Conservation (phyloP, 2,113 vertebrate species). For the Ctenodactylus gundi region DNA sequence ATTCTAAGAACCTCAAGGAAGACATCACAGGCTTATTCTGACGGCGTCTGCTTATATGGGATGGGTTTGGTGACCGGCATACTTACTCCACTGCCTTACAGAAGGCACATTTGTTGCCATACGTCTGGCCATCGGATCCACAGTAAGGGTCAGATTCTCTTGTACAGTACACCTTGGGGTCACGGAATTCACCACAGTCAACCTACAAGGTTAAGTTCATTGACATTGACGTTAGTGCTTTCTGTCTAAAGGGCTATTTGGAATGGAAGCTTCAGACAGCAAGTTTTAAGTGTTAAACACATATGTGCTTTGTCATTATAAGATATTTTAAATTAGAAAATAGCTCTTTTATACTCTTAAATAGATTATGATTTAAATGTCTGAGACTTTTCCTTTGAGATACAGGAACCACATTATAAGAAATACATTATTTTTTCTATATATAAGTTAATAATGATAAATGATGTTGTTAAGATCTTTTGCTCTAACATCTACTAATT, state of each 20-base stretch:
- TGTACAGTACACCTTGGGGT: constrained; percentile 81
- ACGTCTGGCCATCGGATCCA: constrained; percentile 83
- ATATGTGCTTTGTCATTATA: not conserved
- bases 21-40: not conserved
- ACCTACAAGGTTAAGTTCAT: constrained; percentile 69
- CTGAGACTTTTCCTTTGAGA: not conserved
- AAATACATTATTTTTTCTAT: not conserved
- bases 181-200: constrained; percentile 78
- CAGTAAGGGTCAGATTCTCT: constrained; percentile 85
- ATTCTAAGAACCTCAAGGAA: not conserved
- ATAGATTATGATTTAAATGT: not conserved
- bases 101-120: constrained; percentile 84
- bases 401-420: not conserved
- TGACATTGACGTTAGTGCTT: not conserved
- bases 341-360: not conserved
- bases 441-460: not conserved
- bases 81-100: constrained; percentile 86
- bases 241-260: not conserved
- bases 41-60: not conserved
- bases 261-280: not conserved
- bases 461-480: not conserved
- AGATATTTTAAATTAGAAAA: not conserved
- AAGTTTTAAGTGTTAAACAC: not conserved
- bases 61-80: not conserved
- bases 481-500: not conserved